A percentile compares a stretch with the other conserved stretches of the same genome.
phyloP scores from a whole-genome alignment of 2,888 invertebrate genomes.

The Melipona bicolor region DNA sequence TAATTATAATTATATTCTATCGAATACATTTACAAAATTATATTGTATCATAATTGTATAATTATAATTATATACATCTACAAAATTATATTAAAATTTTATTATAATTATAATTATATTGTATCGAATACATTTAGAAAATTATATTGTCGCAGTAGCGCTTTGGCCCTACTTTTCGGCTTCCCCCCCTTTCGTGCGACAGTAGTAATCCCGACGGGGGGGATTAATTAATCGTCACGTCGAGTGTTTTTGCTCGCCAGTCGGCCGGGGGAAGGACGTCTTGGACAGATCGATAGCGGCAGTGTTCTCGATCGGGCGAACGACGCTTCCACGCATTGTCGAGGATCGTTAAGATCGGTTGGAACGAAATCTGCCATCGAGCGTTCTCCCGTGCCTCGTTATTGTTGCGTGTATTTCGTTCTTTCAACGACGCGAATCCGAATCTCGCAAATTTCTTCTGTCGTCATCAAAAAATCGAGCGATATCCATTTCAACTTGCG shows the following conservation, averaged over 20 bases:
- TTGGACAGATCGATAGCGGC: constrained; percentile 44
- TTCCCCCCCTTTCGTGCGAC: neutral
- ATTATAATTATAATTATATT: too few relatives aligned
- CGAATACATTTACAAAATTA: too few relatives aligned
- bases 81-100: too few relatives aligned
- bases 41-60: too few relatives aligned
- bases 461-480: too few relatives aligned
- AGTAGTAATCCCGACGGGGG: constrained; percentile 25
- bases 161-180: too few relatives aligned
- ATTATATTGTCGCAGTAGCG: too few relatives aligned
- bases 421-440: constrained; percentile 47
- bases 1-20: too few relatives aligned
- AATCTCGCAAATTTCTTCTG: constrained; percentile 7
- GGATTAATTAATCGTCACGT: constrained; percentile 70
- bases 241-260: constrained; percentile 66
- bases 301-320: constrained; percentile 37
- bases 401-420: constrained; percentile 48
- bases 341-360: constrained; percentile 57
- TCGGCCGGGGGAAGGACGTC: constrained; percentile 36
- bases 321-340: constrained; percentile 32
- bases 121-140: too few relatives aligned
- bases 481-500: too few relatives aligned
- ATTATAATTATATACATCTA: too few relatives aligned
- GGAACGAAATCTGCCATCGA: constrained; percentile 53
- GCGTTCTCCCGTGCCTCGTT: constrained; percentile 43